phyloP scores from a whole-genome alignment of 2,113 vertebrate genomes.

The Felis chaus region DNA sequence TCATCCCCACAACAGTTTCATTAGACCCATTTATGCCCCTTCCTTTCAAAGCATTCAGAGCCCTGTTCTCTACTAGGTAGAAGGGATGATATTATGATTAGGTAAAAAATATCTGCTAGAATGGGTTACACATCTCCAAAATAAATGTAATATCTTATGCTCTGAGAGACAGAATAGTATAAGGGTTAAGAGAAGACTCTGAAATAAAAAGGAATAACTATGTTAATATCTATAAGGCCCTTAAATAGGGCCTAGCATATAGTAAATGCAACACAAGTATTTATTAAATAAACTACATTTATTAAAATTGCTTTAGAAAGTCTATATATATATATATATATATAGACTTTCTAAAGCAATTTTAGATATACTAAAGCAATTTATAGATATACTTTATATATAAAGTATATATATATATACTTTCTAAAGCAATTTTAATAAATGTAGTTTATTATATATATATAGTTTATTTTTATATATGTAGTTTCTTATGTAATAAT shows the following conservation, averaged over 20 bases:
- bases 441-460: too few species aligned
- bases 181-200: not conserved
- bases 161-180: not conserved
- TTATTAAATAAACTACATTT: slow-evolving; percentile 40
- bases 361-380: too few species aligned
- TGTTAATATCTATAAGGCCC: not conserved
- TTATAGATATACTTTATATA: too few species aligned
- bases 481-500: too few species aligned
- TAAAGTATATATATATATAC: too few species aligned
- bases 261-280: not conserved
- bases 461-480: too few species aligned
- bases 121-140: not conserved
- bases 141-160: not conserved
- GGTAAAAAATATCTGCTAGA: not conserved
- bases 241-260: not conserved
- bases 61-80: not conserved
- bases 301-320: slow-evolving; percentile 45
- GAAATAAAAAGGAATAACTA: not conserved
- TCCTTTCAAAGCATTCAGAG: slow-evolving; percentile 12
- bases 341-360: too few species aligned
- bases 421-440: too few species aligned
- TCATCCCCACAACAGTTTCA: not conserved
- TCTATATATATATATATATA: too few species aligned
- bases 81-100: not conserved
- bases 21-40: not conserved